Evolutionary conservation across 1,140 invertebrate species (phyloP).

Genomic region (Penaeus japonicus): DNA sequence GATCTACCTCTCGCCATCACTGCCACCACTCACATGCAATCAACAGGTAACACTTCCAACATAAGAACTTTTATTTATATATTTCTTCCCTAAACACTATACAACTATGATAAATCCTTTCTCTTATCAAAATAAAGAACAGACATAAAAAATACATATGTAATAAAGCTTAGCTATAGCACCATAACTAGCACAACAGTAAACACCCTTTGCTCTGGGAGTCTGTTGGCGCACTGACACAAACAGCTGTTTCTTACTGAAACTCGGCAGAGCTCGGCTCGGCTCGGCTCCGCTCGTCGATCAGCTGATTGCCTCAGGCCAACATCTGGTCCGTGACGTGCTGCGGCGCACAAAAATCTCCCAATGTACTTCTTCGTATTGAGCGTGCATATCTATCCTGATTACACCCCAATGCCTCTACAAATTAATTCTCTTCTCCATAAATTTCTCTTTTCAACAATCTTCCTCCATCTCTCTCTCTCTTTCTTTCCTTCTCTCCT

Average conservation of each 20-base stretch:
- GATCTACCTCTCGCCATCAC: not conserved
- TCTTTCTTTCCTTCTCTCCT: too few species aligned
- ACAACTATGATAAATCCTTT: too few species aligned
- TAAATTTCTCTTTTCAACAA: too few species aligned
- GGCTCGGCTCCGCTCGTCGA: constrained; percentile 22
- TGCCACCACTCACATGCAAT: not conserved
- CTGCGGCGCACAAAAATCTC: not conserved
- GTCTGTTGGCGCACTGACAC: constrained; percentile 39
- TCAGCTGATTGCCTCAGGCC: constrained; percentile 36
- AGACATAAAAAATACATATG: not conserved
- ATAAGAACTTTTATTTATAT: too few species aligned
- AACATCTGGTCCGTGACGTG: constrained; percentile 22
- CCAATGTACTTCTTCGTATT: not conserved
- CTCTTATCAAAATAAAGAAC: not conserved
- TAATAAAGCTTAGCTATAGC: not conserved
- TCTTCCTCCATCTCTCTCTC: too few species aligned
- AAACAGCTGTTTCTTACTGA: not conserved
- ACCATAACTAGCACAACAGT: not conserved
- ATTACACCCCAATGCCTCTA: too few species aligned
- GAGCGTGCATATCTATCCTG: not conserved
- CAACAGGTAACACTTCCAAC: not conserved
- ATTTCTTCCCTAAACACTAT: too few species aligned
- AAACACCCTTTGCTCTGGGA: not conserved
- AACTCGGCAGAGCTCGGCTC: constrained; percentile 27
- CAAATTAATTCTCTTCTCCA: too few species aligned